These are phyloP conservation scores for Panthera tigris DNA, from an alignment of 2,113 vertebrate genomes.

Conservation along the genomic window DNA sequence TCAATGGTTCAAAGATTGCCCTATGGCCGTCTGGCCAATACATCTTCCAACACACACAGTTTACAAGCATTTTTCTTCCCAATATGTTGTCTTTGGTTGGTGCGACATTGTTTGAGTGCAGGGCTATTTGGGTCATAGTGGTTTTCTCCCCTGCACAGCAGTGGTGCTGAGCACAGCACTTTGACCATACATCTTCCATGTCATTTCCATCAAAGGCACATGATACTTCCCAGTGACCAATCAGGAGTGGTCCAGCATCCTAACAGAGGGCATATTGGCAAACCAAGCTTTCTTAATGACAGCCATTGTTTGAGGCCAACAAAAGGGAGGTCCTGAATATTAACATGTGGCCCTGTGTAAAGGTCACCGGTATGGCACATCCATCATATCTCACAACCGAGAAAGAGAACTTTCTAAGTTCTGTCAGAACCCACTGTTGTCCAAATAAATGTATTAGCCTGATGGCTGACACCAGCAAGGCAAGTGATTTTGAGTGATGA, in stretches of 20 bases:
- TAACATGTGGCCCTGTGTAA: conserved; percentile 85
- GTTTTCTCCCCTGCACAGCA: conserved; percentile 90
- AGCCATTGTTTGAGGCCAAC: conserved; percentile 88
- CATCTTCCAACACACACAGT: conserved; percentile 87
- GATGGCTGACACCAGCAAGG: conserved; percentile 72
- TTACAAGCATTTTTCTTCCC: conserved; percentile 92
- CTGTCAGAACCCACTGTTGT: conserved; percentile 83
- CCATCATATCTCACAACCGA: conserved; percentile 88
- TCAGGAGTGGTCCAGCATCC: conserved; percentile 82
- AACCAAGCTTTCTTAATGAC: conserved; percentile 86
- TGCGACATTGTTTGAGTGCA: conserved; percentile 88
- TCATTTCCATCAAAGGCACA: conserved; percentile 91
- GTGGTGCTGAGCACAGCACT: conserved; percentile 86
- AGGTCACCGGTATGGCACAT: conserved; percentile 87
- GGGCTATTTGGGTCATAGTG: conserved; percentile 88
- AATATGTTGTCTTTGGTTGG: conserved; percentile 90
- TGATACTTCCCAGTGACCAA: conserved; percentile 88
- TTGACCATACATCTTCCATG: conserved; percentile 91
- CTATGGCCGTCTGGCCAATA: conserved; percentile 88
- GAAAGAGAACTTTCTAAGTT: conserved; percentile 82
- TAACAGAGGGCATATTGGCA: conserved; percentile 89
- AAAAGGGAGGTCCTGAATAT: conserved; percentile 88
- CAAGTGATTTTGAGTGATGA: conserved; percentile 69
- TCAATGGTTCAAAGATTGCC: conserved; percentile 92
- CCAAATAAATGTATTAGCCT: conserved; percentile 74